A percentile compares a stretch with the other conserved stretches of the same genome.
These are phyloP conservation scores for Panurus biarmicus DNA, from an alignment of 2,113 vertebrate genomes.

Conservation along the genomic window DNA sequence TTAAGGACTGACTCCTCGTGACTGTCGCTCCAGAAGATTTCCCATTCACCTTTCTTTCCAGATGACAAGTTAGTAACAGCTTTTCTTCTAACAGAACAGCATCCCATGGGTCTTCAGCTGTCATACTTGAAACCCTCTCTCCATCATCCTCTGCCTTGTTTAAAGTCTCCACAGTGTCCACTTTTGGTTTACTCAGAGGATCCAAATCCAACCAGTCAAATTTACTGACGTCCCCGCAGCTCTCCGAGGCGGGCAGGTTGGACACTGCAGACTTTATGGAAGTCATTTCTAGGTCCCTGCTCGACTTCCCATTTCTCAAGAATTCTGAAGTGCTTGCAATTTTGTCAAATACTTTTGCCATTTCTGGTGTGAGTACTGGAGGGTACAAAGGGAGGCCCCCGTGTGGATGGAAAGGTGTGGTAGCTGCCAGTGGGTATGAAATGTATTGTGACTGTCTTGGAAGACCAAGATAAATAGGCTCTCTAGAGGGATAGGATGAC, in stretches of 20 bases:
- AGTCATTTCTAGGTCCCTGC: conserved; percentile 73
- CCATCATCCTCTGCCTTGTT: conserved; percentile 13
- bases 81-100: conserved; percentile 87
- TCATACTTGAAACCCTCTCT: conserved; percentile 19
- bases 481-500: conserved; percentile 67
- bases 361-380: conserved; percentile 81
- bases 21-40: conserved; percentile 79
- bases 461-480: conserved; percentile 75
- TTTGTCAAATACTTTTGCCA: conserved; percentile 94
- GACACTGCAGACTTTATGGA: conserved; percentile 66
- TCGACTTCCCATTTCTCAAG: conserved; percentile 85
- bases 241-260: conserved; percentile 64
- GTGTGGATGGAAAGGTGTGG: conserved; percentile 72
- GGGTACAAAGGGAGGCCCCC: conserved; percentile 65
- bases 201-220: conserved; percentile 97
- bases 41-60: conserved; percentile 72
- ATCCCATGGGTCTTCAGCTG: conserved; percentile 91
- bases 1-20: conserved; percentile 87
- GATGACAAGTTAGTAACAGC: conserved; percentile 60
- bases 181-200: conserved; percentile 85
- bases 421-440: conserved; percentile 79
- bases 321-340: conserved; percentile 96
- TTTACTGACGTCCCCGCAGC: conserved; percentile 72
- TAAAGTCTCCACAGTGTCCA: conserved; percentile 73
- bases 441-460: conserved; percentile 76